Evolutionary conservation across 2,797 vertebrate genomes (phyloP), one percentile per base, ranked within the genome.

Genomic region (Nothura maculosa): DNA sequence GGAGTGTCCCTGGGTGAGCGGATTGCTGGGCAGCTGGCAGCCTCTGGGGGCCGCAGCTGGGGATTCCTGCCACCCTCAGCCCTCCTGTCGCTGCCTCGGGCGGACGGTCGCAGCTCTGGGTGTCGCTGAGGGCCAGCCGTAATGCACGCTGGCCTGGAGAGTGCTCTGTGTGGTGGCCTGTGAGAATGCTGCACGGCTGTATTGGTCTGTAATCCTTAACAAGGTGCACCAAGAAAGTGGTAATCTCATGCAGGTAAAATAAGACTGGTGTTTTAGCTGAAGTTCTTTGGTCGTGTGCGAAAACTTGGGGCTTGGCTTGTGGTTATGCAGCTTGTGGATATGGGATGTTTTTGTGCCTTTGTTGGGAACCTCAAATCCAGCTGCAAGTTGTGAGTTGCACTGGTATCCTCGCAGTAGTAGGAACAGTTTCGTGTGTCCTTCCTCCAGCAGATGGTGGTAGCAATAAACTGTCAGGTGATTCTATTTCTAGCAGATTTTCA

Each of bases 341-440:
- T 25, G 24, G 48, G 48, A 50, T 50, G 48, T 22, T 50, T 50
- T 10, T 38, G 42, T 34, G 34, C 40, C 42, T 77, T 88, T 89
- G 34, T 48, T 74, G 42, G 62, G 47, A 68, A 12, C 50, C 36
- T 89, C 61, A 54, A 75, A 64, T 43, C 20, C 45, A 32, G 48
- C 17, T n/a, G 36, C 1, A 0, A 62, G 11, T 28, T 45, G n/a
- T 45, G n/a, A 58, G 7, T 19, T 0, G 2, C 63, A 27, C 24
- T 77, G 83, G 28, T 5, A 81, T 75, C 27, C 25, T 72, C 50
- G 48, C 52, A 36, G 58, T 69, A 62, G 19, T 74, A 11, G 10
- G 58, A 21, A 42, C 77, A 20, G 17, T 17, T 77, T 91, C n/a
- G 69, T 85, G 19, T 36, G 45, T 78, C 22, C 38, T 87, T n/a